A percentile compares a stretch with the other conserved stretches of the same genome.
Evolutionary conservation across 1,140 invertebrate species (phyloP).

Genomic region (Diorhabda sublineata): DNA sequence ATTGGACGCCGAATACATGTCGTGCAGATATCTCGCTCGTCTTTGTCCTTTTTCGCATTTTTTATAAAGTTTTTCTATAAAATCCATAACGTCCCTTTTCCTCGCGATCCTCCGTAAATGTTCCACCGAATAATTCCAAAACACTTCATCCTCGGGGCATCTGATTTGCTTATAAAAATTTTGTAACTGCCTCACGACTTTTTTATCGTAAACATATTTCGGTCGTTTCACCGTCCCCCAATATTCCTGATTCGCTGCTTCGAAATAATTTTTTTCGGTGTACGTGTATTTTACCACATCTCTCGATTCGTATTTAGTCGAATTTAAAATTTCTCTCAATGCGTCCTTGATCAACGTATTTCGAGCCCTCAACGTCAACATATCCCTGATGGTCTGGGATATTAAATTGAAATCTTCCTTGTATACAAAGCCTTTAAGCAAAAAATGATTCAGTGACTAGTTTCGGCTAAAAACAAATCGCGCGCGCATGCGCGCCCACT

Average conservation of each 20-base stretch:
- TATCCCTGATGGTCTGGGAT: slow-evolving; percentile 15
- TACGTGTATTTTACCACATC: slow-evolving; percentile 16
- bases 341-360: slow-evolving; percentile 26
- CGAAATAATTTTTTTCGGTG: slow-evolving; percentile 34
- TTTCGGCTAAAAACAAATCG: no score
- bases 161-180: slow-evolving; percentile 27
- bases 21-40: not conserved
- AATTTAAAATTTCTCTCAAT: slow-evolving; percentile 23
- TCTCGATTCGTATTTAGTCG: slow-evolving; percentile 17
- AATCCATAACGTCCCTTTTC: slow-evolving; percentile 26
- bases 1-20: not conserved
- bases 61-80: slow-evolving; percentile 19
- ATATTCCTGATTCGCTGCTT: slow-evolving; percentile 26
- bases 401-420: slow-evolving; percentile 23
- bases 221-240: slow-evolving; percentile 7
- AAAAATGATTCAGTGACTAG: no score
- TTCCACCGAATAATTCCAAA: slow-evolving; percentile 31
- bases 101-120: slow-evolving; percentile 20
- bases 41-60: not conserved
- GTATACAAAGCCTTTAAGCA: not conserved
- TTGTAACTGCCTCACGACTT: slow-evolving; percentile 21
- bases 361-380: slow-evolving; percentile 20
- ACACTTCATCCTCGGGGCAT: slow-evolving; percentile 9
- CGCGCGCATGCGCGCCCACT: no score
- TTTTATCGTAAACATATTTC: slow-evolving; percentile 28